Base-by-base conservation (phyloP, 2,888 invertebrate species). In the Polydrusus cervinus region DNA sequence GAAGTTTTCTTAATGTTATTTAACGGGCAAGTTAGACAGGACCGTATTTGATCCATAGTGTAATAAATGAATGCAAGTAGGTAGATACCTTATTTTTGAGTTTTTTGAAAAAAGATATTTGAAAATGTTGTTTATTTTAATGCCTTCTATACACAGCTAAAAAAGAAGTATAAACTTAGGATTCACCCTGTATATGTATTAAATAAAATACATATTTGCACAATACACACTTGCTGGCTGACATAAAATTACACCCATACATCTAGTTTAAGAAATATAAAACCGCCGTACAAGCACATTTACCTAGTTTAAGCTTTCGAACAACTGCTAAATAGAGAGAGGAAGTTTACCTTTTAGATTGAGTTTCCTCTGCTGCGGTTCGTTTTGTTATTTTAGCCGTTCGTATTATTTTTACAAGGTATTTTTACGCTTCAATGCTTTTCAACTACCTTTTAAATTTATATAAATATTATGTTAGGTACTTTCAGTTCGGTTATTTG, bases 281-380 rank as follows among this genome's bases (percentile, higher is more conserved):
- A 70, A 49, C 61, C 61, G 66, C 13, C 43, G 70, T 13, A 51
- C 49, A 38, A 38, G 55, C 30, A 16, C 53, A 40, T 70, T 62
- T 62, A 70, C 62, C 62, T 70, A 70, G 38, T 70, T 69, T 47
- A 49, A 49, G 65, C 65, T 34, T 65, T 53, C 55, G 53, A 53
- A 67, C 67, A 67, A 67, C 40, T 67, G 40, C 67, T 20, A 40
- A 60, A 60, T 38, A 60, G 51, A 51, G 51, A 51, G 55, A 71
- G 64, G 76, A 64, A 76, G 76, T 76, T 76, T 76, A 76, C 76
- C 69, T 76, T 72, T 72, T 57, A 65, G 76, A 76, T 76, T 72
- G 60, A 72, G 72, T 76, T 75, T 75, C 71, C 43, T 62, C 43
- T 45, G 47, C 51, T 53, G 47, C 51, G 62, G 45, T 57, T 57